A percentile compares a stretch with the other conserved stretches of the same genome.
Evolutionary conservation across 2,113 vertebrate genomes (phyloP).

Genomic region (Psilopsiagon aurifrons): DNA sequence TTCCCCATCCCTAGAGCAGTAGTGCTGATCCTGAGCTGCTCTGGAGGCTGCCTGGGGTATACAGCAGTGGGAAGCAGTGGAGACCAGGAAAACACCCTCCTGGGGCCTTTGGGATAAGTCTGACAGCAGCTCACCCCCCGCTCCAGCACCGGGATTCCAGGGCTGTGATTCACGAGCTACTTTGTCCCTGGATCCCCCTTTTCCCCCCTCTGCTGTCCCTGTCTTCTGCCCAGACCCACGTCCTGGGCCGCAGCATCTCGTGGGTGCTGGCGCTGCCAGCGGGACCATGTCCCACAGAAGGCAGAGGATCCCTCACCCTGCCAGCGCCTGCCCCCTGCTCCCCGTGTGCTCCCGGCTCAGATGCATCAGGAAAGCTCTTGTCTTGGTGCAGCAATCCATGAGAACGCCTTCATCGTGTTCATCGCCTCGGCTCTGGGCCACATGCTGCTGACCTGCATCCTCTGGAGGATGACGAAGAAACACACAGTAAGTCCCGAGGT

Average conservation of each 20-base stretch:
- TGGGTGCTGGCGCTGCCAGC: background rate
- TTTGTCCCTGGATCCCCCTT: too few species aligned
- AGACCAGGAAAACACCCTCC: background rate
- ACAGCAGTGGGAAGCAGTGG: too few species aligned
- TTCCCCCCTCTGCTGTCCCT: background rate
- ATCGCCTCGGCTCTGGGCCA: conserved; percentile 83
- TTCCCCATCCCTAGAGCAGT: too few species aligned
- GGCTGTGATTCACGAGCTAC: accelerated
- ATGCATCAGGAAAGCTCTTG: background rate
- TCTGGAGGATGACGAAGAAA: conserved; percentile 88
- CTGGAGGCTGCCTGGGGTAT: too few species aligned
- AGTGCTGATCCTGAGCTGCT: too few species aligned
- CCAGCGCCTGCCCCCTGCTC: accelerated
- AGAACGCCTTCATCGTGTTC: conserved; percentile 87
- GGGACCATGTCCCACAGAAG: background rate
- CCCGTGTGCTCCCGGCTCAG: background rate
- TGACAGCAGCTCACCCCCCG: accelerated
- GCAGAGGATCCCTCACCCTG: background rate
- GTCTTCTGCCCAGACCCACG: background rate
- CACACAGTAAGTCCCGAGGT: conserved; percentile 86
- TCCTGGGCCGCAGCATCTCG: too few species aligned
- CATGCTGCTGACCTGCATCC: conserved; percentile 89
- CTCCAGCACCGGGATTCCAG: background rate
- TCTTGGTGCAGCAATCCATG: conserved; percentile 81
- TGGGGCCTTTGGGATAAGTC: background rate